A percentile compares a stretch with the other conserved stretches of the same genome.
Conservation (phyloP, 2,113 vertebrate genomes). For the Perca schrenkii region DNA sequence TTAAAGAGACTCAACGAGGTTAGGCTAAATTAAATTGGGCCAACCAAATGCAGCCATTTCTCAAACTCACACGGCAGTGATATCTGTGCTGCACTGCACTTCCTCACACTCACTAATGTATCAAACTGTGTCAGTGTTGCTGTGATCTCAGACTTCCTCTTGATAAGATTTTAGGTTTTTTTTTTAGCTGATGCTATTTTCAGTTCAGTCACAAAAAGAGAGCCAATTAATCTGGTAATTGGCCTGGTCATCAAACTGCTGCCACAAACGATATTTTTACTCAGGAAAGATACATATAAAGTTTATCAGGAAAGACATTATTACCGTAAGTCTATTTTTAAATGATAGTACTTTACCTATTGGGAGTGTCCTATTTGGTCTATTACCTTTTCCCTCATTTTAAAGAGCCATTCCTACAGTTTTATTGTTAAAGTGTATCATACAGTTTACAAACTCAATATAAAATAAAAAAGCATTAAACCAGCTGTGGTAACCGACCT, state of each 20-base stretch:
- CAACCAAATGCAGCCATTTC: not conserved
- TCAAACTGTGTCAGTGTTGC: not conserved
- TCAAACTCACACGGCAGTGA: not conserved
- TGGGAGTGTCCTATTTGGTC: not conserved
- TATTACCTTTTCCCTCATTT: not conserved
- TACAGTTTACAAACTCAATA: not conserved
- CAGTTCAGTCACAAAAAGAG: not conserved
- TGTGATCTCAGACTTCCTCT: slow-evolving; percentile 17
- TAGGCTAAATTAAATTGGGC: not conserved
- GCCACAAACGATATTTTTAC: not conserved
- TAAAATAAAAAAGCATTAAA: not conserved
- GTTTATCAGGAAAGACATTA: not conserved
- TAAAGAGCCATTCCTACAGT: not conserved
- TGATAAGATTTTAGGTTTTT: not conserved
- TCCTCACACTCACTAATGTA: not conserved
- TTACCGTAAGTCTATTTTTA: too few species aligned
- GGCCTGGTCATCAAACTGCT: not conserved
- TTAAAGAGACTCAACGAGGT: not conserved
- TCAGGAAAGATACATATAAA: not conserved
- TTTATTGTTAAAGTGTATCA: not conserved
- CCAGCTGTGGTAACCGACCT: not conserved
- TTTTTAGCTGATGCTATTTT: not conserved
- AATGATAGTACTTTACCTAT: too few species aligned
- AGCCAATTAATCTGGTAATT: not conserved
- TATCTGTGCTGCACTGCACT: not conserved